Evolutionary conservation across 2,888 invertebrate genomes (phyloP), one percentile per base, ranked within the genome.

Genomic region (Pasiphila rectangulata): DNA sequence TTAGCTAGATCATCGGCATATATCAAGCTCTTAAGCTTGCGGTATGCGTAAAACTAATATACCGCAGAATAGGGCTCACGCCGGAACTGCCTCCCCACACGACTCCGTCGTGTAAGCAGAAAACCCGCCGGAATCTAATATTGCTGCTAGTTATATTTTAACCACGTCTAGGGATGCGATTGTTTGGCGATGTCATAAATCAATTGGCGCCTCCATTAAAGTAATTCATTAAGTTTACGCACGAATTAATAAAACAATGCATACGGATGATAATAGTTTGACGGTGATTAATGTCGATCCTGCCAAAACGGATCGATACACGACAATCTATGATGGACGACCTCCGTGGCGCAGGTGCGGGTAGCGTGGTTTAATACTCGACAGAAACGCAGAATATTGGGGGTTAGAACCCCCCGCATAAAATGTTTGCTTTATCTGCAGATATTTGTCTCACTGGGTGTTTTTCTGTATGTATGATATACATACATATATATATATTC

Each of bases 141-240:
- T n/a, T n/a, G 29, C 27, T 19, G 23, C 7, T 45, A 35, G 25
- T 49, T 45, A 39, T 51, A 57, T 54, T 52, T 54, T 52, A 32
- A 48, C 27, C 55, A 49, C 44, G 53, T 57, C 46, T 41, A 63
- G 64, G 69, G 64, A 63, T 59, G 63, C 61, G 58, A 64, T 53
- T 66, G 61, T 83, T 79, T 73, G 79, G 79, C 67, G 63, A 56
- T 65, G 78, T 68, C 69, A 72, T 83, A 81, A 83, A 83, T 83
- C 75, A 83, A 61, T 59, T 58, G 79, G 76, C 79, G 75, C 75
- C 76, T 67, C 21, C 21, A 43, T 52, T 46, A 63, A 64, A 35
- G 25, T 30, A 23, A 43, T 51, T 23, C 19, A 29, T 37, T 38
- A 29, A 27, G 34, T 41, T 40, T 41, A 41, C 38, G 40, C 45